Percentiles rank a stretch among this genome's conserved stretches.
phyloP scores from a whole-genome alignment of 2,797 vertebrate species.

The Spinibarbus caldwelli region DNA sequence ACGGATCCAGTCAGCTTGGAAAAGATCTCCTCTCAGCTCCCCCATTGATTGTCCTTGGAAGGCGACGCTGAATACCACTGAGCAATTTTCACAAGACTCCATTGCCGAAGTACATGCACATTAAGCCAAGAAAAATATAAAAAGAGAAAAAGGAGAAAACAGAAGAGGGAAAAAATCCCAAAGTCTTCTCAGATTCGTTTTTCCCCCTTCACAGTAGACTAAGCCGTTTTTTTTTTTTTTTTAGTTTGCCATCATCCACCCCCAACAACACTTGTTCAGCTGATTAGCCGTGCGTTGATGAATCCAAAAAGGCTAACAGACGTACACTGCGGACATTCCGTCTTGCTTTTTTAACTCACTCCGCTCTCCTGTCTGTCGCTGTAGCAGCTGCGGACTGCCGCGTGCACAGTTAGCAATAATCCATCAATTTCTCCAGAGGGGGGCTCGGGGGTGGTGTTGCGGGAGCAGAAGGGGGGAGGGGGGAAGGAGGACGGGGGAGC shows the following conservation, averaged over 20 bases:
- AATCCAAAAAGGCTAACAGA: slow-evolving; percentile 81
- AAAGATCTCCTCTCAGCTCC: slow-evolving; percentile 77
- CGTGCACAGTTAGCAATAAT: slow-evolving; percentile 87
- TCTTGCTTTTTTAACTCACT: slow-evolving; percentile 75
- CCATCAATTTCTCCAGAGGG: slow-evolving; percentile 85
- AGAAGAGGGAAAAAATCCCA: slow-evolving; percentile 60
- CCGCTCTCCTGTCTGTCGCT: slow-evolving; percentile 73
- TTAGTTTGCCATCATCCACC: slow-evolving; percentile 44
- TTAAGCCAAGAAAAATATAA: slow-evolving; percentile 56
- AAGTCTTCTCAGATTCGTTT: slow-evolving; percentile 67
- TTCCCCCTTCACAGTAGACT: slow-evolving; percentile 67
- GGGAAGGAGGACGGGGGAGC: slow-evolving; percentile 63
- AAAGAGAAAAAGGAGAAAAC: slow-evolving; percentile 48
- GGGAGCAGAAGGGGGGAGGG: slow-evolving; percentile 66
- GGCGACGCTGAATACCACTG: slow-evolving; percentile 75
- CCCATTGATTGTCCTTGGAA: slow-evolving; percentile 82
- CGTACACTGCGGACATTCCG: slow-evolving; percentile 80
- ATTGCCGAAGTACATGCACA: slow-evolving; percentile 69
- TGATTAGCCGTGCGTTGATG: slow-evolving; percentile 80
- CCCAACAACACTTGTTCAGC: slow-evolving; percentile 62
- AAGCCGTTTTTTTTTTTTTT: slow-evolving; percentile 35
- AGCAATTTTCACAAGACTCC: slow-evolving; percentile 78
- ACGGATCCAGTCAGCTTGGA: slow-evolving; percentile 77
- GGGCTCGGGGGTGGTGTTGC: slow-evolving; percentile 66
- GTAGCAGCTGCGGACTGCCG: slow-evolving; percentile 84